Conservation (phyloP, 30 jellyfish, hydroid and myxozoan species). For the Nemopilema nomurai region DNA sequence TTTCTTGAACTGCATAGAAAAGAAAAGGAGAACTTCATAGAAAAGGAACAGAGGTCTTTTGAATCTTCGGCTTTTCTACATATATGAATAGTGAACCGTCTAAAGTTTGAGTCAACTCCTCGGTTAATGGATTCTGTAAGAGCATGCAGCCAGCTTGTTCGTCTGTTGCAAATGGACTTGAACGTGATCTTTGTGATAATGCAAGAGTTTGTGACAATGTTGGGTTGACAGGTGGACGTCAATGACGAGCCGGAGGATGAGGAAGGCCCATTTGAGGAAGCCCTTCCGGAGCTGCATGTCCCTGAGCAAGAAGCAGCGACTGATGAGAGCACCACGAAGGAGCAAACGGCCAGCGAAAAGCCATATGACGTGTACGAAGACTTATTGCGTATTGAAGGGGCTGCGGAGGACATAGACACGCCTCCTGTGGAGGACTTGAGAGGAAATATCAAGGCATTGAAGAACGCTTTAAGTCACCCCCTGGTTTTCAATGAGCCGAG, state of each 20-base stretch:
- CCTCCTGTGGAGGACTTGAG: constrained; percentile 38
- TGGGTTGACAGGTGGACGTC: not conserved
- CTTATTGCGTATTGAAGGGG: constrained; percentile 28
- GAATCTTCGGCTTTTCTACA: too few species aligned
- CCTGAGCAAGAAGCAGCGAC: not conserved
- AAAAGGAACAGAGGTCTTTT: too few species aligned
- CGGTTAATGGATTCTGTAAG: too few species aligned
- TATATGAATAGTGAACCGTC: too few species aligned
- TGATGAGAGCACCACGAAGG: not conserved
- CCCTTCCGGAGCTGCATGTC: not conserved
- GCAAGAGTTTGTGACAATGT: not conserved
- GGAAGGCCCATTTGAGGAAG: not conserved
- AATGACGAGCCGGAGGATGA: not conserved
- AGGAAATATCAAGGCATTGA: constrained; percentile 51
- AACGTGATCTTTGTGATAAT: not conserved
- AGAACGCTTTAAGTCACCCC: constrained; percentile 43
- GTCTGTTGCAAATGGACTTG: too few species aligned
- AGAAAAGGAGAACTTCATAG: too few species aligned
- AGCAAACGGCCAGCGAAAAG: not conserved
- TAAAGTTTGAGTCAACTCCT: too few species aligned
- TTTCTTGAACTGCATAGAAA: too few species aligned
- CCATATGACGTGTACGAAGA: constrained; percentile 10
- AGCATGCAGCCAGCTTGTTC: too few species aligned
- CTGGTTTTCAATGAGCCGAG: constrained; percentile 50
- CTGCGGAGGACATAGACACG: constrained; percentile 11